Base-by-base conservation (phyloP, 1,140 invertebrate species). In the Holotrichia oblita region DNA sequence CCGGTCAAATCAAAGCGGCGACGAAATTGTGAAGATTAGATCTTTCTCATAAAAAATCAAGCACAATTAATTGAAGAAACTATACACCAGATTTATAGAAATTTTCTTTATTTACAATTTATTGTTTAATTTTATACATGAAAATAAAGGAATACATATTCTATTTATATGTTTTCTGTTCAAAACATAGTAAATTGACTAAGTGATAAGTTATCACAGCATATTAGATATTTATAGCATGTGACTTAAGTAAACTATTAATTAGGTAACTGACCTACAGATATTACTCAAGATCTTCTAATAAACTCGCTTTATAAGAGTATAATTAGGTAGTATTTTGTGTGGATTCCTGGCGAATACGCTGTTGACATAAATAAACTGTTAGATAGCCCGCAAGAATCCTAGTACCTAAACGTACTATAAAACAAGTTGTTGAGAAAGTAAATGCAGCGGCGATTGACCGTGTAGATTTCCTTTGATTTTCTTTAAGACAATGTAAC, bases 211-310 rank as follows among this genome's bases (percentile, higher is more conserved):
- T 12, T 48, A 48, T 48, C 44, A 14, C 27, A 14, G 14, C 27
- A 34, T 7, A 73, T 3, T 40, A 73, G 20, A 24, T 73, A 73
- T 74, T 74, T 74, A 17, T 74, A 74, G 20, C 17, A 6, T 41
- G 12, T 41, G 73, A 74, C 6, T 3, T 14, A 74, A 41, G 40
- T 41, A 41, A 41, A 40, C 9, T 41, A 22, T n/a, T 41, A 74
- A 74, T 42, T 41, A 42, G 73, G 73, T 74, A 74, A 74, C 27
- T 42, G 73, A 74, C 73, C 73, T 41, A 42, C 40, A 74, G 2
- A 41, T 44, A 74, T 40, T 72, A 3, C 64, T 55, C 22, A 34
- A 69, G 12, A 74, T n/a, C 14, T 41, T 40, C 41, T 40, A 24
- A 40, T 69, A 20, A 20, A 24, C 64, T 22, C 24, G 24, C 64